Conservation (phyloP, 2,888 invertebrate species). For the Xestia rhomboidea region DNA sequence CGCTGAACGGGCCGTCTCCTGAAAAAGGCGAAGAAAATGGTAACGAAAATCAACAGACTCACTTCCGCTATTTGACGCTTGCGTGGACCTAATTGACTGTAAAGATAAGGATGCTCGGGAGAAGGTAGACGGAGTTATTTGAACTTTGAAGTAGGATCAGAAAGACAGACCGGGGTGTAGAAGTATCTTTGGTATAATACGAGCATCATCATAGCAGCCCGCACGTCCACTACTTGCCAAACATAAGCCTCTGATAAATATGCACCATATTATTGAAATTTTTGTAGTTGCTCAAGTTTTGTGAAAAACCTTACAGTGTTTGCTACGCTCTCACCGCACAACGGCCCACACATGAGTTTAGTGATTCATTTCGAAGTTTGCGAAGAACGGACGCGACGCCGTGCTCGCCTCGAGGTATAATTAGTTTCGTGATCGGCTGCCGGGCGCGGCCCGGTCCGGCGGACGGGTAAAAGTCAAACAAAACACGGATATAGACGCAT, state of each 20-base stretch:
- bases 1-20: conserved; percentile 69
- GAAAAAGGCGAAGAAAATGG: conserved; percentile 78
- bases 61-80: conserved; percentile 61
- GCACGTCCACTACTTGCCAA: background rate
- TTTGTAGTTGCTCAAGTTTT: conserved; percentile 38
- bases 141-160: conserved; percentile 37
- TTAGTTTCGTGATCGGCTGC: conserved; percentile 83
- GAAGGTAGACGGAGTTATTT: conserved; percentile 31
- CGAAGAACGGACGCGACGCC: conserved; percentile 76
- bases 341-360: conserved; percentile 70
- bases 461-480: conserved; percentile 84
- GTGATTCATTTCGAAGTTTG: conserved; percentile 81
- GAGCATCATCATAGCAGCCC: background rate
- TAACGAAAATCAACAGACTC: conserved; percentile 73
- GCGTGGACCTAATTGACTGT: conserved; percentile 54
- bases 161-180: conserved; percentile 19
- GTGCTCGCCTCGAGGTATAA: conserved; percentile 84
- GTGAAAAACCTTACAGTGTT: conserved; percentile 38
- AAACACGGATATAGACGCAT: conserved; percentile 77
- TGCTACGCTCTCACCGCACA: conserved; percentile 47
- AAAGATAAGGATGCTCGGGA: conserved; percentile 46
- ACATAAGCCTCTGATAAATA: background rate
- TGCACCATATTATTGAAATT: background rate
- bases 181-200: conserved; percentile 1
- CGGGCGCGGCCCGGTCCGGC: conserved; percentile 62